Evolutionary conservation across 2,113 vertebrate genomes (phyloP), one percentile per base, ranked within the genome.

Genomic region (Myrmecobius fasciatus): DNA sequence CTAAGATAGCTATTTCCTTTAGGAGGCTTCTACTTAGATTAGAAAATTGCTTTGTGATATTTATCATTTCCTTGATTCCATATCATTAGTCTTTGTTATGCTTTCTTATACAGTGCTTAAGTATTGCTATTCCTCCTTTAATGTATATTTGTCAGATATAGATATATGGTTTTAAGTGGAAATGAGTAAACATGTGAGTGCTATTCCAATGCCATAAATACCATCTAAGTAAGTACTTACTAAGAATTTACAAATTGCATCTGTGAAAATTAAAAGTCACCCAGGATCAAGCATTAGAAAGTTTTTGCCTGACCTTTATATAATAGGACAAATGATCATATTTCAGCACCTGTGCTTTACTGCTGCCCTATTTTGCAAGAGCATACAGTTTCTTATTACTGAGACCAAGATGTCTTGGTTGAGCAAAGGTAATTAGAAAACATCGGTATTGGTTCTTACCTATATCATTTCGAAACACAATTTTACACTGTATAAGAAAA

Each of bases 251-350:
- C 90, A 92, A 89, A 96, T 53, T 56, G 4, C 48, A 67, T 49
- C 36, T 56, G 25, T 31, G 67, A 93, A 91, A 49, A 96, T 90
- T 92, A 89, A 95, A 94, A 94, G 92, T 89, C 90, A 91, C 48
- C 92, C 52, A 91, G 90, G 95, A n/a, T 90, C 93, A 51, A 93
- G n/a, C 26, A 46, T 89, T 43, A 53, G 67, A 94, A 96, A 90
- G 67, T 51, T 92, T 95, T 94, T 83, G 52, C 5, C 49, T 94
- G 91, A 95, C 89, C 91, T 96, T 96, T 94, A 75, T n/a, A 93
- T 94, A 94, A 94, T 92, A 47, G 22, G 51, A 83, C 43, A 83
- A 12, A 75, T 51, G 47, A 60, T 89, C 47, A 52, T 1, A n/a
- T 89, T 93, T 95, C 83, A 95, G 53, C 11, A 48, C 3, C n/a